phyloP scores from a whole-genome alignment of 2,888 invertebrate species.

The Tyria jacobaeae region DNA sequence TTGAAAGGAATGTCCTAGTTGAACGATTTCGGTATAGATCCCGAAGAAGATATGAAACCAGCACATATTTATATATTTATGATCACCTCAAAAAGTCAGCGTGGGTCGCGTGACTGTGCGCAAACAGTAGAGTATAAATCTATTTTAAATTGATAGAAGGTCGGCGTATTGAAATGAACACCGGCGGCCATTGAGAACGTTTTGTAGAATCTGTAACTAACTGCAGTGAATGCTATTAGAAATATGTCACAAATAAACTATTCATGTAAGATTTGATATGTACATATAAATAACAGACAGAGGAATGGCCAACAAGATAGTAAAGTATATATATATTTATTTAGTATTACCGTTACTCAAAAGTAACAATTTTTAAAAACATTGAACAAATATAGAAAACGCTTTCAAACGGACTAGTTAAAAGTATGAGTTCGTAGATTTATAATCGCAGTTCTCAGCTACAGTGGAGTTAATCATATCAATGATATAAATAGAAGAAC shows the following conservation, averaged over 20 bases:
- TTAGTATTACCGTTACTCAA: no score
- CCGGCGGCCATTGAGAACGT: conserved; percentile 45
- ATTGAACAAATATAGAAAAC: no score
- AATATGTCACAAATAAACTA: not conserved
- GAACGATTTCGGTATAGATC: not conserved
- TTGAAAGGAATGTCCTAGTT: not conserved
- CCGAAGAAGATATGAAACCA: conserved; percentile 30
- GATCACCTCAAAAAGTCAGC: conserved; percentile 49
- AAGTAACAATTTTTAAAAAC: no score
- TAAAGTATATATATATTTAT: no score
- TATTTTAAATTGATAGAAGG: conserved; percentile 84
- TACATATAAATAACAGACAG: not conserved
- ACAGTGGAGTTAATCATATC: conserved; percentile 3
- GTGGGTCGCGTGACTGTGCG: conserved; percentile 41
- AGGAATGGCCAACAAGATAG: not conserved
- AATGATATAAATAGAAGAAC: conserved; percentile 2
- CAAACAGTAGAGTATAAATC: conserved; percentile 58
- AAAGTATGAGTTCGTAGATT: not conserved
- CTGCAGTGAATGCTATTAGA: conserved; percentile 32
- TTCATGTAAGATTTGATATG: not conserved
- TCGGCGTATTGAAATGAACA: conserved; percentile 64
- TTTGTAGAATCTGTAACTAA: conserved; percentile 49
- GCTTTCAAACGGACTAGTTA: no score
- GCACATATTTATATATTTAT: conserved; percentile 28
- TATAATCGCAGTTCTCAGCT: not conserved